Evolutionary conservation across 1,140 invertebrate genomes (phyloP).

Genomic region (Anastrepha obliqua): DNA sequence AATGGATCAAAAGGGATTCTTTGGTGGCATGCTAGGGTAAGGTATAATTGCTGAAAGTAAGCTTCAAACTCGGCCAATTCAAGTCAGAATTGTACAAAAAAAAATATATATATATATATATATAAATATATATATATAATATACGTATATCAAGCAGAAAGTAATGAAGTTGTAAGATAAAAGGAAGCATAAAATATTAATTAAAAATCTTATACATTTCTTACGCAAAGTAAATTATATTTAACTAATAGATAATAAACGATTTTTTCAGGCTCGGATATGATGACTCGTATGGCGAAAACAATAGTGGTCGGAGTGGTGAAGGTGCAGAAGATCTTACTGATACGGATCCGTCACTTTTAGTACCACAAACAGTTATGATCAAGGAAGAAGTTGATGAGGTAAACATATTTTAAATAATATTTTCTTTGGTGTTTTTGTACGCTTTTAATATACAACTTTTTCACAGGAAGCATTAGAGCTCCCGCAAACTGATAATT

Average conservation of each 20-base stretch:
- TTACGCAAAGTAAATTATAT: no score
- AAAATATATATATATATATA: no score
- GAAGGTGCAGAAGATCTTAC: conserved; percentile 50
- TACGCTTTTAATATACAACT: background rate
- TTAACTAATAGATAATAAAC: background rate
- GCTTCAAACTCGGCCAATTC: no score
- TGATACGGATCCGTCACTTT: conserved; percentile 66
- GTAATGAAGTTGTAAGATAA: no score
- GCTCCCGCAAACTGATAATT: background rate
- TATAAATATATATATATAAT: no score
- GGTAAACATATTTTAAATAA: background rate
- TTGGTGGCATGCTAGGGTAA: conserved; percentile 25
- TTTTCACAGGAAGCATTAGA: conserved; percentile 10
- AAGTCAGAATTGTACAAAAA: no score
- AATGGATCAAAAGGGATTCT: conserved; percentile 8
- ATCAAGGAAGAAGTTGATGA: conserved; percentile 63
- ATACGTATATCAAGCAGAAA: no score
- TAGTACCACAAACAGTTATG: conserved; percentile 71
- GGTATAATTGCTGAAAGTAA: background rate
- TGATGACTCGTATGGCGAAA: conserved; percentile 18
- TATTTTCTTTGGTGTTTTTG: background rate
- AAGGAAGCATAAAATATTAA: no score
- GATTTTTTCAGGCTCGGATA: background rate
- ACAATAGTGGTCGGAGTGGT: background rate
- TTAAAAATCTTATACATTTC: no score